These are phyloP conservation scores for Toxostoma redivivum DNA, from an alignment of 2,113 vertebrate genomes.

Conservation along the genomic window DNA sequence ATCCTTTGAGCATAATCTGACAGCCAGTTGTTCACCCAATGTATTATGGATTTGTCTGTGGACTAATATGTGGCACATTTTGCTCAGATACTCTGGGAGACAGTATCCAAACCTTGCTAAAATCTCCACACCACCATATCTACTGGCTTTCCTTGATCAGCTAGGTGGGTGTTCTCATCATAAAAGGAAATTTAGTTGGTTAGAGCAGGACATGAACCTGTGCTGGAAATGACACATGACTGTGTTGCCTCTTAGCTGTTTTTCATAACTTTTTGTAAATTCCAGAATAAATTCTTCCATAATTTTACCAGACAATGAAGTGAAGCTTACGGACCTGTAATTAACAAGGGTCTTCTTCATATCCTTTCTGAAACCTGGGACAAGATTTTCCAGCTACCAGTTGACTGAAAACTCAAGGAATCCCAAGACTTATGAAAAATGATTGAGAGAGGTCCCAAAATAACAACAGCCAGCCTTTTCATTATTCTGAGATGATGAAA, in stretches of 20 bases:
- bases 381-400: neutral
- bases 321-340: neutral
- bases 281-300: neutral
- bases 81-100: neutral
- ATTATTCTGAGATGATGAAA: neutral
- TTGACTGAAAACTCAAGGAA: neutral
- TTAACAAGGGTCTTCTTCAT: neutral
- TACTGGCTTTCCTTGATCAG: neutral
- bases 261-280: neutral
- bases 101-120: neutral
- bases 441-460: neutral
- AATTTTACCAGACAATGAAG: neutral
- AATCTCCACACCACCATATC: neutral
- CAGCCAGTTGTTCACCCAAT: neutral
- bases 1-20: neutral
- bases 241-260: neutral
- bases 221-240: neutral
- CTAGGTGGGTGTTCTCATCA: neutral
- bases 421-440: neutral
- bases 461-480: neutral
- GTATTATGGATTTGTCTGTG: neutral
- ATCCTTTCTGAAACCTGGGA: neutral
- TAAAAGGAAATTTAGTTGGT: neutral
- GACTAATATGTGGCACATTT: neutral
- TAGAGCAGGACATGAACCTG: neutral